Base-by-base conservation (phyloP, 2,113 vertebrate genomes). In the Raja brachyura region DNA sequence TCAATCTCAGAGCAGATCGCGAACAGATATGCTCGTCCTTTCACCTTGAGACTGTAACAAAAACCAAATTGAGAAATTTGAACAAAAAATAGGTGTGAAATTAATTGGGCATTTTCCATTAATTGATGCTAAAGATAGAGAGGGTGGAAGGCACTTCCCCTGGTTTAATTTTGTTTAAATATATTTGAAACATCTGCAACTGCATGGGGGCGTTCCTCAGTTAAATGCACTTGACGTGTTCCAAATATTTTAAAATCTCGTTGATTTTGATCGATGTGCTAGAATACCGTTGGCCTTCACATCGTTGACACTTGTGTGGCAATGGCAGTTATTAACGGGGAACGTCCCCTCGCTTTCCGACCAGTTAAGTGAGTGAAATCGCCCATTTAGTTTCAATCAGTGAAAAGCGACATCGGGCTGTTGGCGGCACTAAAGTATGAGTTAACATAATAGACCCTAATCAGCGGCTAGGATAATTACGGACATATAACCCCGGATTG, bases 401-500 rank as follows among this genome's bases (percentile, higher is more conserved):
- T 73, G 73, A 73, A 9, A 48, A 73, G 5, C 39, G 66, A 73
- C 33, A 70, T 74, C 33, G 90, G 39, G 39, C 73, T 73, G 66
- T 31, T 92, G 70, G 66, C 39, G 33, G 48, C 33, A 92, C 68
- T 48, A 11, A 73, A 74, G 68, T 73, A 73, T 54, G 48, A 39
- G 66, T 92, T 39, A 74, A 92, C 90, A 92, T 92, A 92, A 92
- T 92, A 92, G 66, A 73, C 48, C 18, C 68, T 73, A 92, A 63
- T 90, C 94, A 93, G 78, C 68, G 54, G 61, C 85, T 86, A 63
- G 56, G 16, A 83, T 39, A 85, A 59, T 92, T 92, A 33, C 88
- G 86, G 90, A 81, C 93, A 93, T 74, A 81, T 76, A 93, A 86
- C 93, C 86, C 93, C 93, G 90, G 93, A 70, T 48, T 68, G 77